Percentiles rank a stretch among this genome's conserved stretches.
phyloP scores from a whole-genome alignment of 2,888 invertebrate species.

The Dolichomitus sp. region DNA sequence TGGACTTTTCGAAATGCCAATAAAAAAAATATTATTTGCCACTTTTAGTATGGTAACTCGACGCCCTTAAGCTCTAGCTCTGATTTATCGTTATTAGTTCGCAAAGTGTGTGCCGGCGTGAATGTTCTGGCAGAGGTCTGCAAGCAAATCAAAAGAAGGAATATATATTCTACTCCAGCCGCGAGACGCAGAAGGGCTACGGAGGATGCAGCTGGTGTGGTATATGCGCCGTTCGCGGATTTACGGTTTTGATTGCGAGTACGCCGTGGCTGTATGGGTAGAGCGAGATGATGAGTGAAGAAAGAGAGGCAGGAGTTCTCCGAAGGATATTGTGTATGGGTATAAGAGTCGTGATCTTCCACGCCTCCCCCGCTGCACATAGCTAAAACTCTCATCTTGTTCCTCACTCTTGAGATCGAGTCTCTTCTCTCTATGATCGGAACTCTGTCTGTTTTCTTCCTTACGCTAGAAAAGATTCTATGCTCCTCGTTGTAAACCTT shows the following conservation, averaged over 20 bases:
- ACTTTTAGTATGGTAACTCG: neutral
- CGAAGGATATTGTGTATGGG: constrained; percentile 78
- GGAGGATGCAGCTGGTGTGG: constrained; percentile 64
- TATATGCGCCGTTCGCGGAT: constrained; percentile 70
- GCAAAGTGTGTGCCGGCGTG: neutral
- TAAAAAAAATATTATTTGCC: neutral
- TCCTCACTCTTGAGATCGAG: constrained; percentile 57
- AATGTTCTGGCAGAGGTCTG: constrained; percentile 11
- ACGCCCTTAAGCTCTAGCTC: constrained; percentile 1
- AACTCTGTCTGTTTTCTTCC: constrained; percentile 49
- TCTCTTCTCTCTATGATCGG: constrained; percentile 35
- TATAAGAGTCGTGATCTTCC: constrained; percentile 81
- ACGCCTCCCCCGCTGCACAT: constrained; percentile 76
- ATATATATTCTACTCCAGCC: constrained; percentile 17
- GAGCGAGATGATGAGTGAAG: constrained; percentile 12
- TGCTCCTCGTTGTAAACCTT: constrained; percentile 28
- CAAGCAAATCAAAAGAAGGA: constrained; percentile 21
- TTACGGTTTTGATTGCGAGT: constrained; percentile 81
- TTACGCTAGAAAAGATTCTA: constrained; percentile 40
- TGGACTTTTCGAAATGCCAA: neutral
- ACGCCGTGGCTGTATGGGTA: constrained; percentile 70
- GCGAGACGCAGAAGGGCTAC: neutral
- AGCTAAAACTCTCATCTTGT: constrained; percentile 58
- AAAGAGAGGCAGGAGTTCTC: constrained; percentile 35
- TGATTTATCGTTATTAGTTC: constrained; percentile 55